These are phyloP conservation scores for Sussaba pulchella DNA, from an alignment of 2,888 invertebrate species.

Conservation along the genomic window DNA sequence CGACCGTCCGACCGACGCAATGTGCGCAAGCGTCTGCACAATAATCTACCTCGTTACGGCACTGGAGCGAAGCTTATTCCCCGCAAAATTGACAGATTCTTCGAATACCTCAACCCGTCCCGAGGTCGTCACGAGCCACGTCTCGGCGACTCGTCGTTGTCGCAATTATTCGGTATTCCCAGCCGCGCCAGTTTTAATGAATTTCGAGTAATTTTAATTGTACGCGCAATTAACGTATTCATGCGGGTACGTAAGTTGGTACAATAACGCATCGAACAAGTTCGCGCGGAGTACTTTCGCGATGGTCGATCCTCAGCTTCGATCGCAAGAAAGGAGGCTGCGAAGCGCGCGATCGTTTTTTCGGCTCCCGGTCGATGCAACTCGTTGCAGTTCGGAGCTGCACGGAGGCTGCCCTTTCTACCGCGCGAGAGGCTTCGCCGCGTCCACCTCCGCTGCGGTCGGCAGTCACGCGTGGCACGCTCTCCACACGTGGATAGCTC, in stretches of 20 bases:
- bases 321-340: too few species aligned
- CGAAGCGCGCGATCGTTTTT: too few species aligned
- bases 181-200: constrained; percentile 45
- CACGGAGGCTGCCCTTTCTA: constrained; percentile 34
- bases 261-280: too few species aligned
- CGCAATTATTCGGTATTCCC: constrained; percentile 45
- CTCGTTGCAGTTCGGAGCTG: too few species aligned
- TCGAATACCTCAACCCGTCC: constrained; percentile 40
- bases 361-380: too few species aligned
- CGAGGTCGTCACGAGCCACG: background rate
- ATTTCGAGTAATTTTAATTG: constrained; percentile 48
- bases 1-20: too few species aligned
- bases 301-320: too few species aligned
- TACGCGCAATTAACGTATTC: constrained; percentile 60
- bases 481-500: constrained; percentile 82
- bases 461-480: constrained; percentile 82
- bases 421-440: constrained; percentile 13
- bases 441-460: constrained; percentile 52
- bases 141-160: constrained; percentile 38
- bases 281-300: too few species aligned
- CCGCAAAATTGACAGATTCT: constrained; percentile 62
- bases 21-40: too few species aligned
- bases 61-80: too few species aligned
- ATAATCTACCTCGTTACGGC: too few species aligned
- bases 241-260: constrained; percentile 42